Evolutionary conservation across 2,113 vertebrate genomes (phyloP), one percentile per base, ranked within the genome.

Genomic region (Copsychus sechellarum): DNA sequence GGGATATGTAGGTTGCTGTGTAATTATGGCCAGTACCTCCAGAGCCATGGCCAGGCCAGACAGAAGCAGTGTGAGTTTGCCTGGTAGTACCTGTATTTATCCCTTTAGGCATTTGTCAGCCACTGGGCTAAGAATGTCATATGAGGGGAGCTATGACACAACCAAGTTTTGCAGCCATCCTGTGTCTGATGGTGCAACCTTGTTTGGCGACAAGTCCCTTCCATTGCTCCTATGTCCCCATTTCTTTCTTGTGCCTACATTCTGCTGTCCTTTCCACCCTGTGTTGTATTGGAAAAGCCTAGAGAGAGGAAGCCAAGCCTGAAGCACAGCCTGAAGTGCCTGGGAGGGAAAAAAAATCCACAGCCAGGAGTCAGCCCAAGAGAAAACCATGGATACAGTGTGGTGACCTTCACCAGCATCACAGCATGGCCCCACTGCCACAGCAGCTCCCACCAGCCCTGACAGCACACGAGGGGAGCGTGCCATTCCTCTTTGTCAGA

Each of bases 381-480:
- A 19, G 13, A 92, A 80, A 91, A 21, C 3, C 31, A 15, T 9
- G 24, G 11, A 22, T 29, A 34, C 5, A 33, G 8, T 7, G 22
- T 48, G 45, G n/a, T 64, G 38, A 48, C 45, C 16, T 48, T 12
- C 51, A 61, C 22, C 42, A 84, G 56, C 31, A 53, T 16, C 73
- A 20, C 47, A 43, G 33, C 64, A 10, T 0, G 1, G 31, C 40
- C 36, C 53, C 50, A 33, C 4, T 0, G 1, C 62, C 71, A 18
- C 62, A 34, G 73, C 60, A 57, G 8, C 18, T 50, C 29, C 66
- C 43, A 16, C 48, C 34, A 72, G 76, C 61, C 38, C 43, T 38
- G 76, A 29, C 0, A 22, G 34, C 1, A 1, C 0, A 0, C 0
- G 0, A 67, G 19, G 28, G 14, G 34, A 86, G 14, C 0, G 0